phyloP scores from a whole-genome alignment of 2,797 vertebrate species.

The Poecilia wingei region DNA sequence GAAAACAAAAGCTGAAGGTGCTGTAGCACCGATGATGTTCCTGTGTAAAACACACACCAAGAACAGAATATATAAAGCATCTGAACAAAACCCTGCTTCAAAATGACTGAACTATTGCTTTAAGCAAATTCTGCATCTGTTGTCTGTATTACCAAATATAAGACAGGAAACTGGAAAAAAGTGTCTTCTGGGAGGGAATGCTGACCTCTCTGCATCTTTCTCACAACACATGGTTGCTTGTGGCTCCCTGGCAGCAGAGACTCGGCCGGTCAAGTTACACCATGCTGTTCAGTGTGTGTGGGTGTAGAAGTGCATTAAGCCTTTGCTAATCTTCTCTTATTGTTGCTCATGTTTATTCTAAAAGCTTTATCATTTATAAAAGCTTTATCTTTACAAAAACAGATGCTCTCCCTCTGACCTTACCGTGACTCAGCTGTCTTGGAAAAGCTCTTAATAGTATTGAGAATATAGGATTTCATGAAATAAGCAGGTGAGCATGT shows the following conservation, averaged over 20 bases:
- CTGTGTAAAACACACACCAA: neutral
- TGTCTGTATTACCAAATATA: constrained; percentile 19
- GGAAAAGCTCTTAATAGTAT: constrained; percentile 22
- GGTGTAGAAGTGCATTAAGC: constrained; percentile 35
- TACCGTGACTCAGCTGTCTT: constrained; percentile 31
- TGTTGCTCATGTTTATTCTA: constrained; percentile 45
- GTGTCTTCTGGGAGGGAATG: constrained; percentile 31
- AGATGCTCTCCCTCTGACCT: constrained; percentile 27
- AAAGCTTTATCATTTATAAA: constrained; percentile 25
- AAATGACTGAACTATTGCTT: neutral
- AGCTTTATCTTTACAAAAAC: constrained; percentile 27
- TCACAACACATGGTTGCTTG: constrained; percentile 63
- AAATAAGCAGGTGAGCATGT: neutral
- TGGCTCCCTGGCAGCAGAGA: constrained; percentile 47
- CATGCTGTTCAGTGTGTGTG: constrained; percentile 13
- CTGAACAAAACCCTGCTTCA: neutral
- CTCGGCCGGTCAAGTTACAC: constrained; percentile 69
- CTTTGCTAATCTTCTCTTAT: constrained; percentile 38
- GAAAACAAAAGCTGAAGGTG: neutral
- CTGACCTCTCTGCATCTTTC: constrained; percentile 26
- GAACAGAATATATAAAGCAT: neutral
- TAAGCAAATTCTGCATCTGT: constrained; percentile 22
- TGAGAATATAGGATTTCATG: neutral
- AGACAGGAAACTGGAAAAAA: constrained; percentile 39
- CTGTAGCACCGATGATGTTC: neutral